phyloP scores from a whole-genome alignment of 2,113 vertebrate genomes.

The Pipa parva region DNA sequence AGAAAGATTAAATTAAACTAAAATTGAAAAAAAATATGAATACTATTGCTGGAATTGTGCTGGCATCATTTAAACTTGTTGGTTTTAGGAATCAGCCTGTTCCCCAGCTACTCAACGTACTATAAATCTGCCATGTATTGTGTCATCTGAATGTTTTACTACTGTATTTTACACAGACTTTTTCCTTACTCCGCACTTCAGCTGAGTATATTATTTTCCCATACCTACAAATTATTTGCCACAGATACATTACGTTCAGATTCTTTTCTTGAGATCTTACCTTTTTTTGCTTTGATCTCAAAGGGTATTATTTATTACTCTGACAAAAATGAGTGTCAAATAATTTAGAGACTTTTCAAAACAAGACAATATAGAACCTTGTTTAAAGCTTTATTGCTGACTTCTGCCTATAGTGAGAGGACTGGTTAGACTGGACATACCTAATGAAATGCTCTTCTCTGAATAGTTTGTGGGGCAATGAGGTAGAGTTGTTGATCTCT shows the following conservation, averaged over 20 bases:
- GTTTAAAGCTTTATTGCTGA: constrained; percentile 15
- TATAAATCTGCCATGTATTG: constrained; percentile 27
- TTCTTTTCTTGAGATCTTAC: not conserved
- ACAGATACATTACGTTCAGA: constrained; percentile 24
- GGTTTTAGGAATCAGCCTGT: constrained; percentile 5
- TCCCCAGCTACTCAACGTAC: not conserved
- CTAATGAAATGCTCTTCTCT: not conserved
- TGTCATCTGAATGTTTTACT: constrained; percentile 33
- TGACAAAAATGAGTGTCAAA: constrained; percentile 28
- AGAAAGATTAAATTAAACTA: too few relatives aligned
- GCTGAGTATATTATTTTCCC: constrained; percentile 30
- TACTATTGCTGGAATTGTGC: not conserved
- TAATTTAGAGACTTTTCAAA: constrained; percentile 17
- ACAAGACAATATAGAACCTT: not conserved
- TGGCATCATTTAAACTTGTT: not conserved
- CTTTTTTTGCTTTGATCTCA: constrained; percentile 14
- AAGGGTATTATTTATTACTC: constrained; percentile 20
- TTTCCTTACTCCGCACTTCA: constrained; percentile 19
- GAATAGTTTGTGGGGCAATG: not conserved
- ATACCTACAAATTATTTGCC: constrained; percentile 30
- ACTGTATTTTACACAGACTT: constrained; percentile 13
- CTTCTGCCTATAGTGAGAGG: not conserved
- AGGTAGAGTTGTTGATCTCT: too few relatives aligned
- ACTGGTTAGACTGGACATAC: not conserved
- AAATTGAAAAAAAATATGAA: not conserved